A percentile compares a stretch with the other conserved stretches of the same genome.
Evolutionary conservation across 2,797 vertebrate genomes (phyloP).

Genomic region (Schizopygopsis pylzovi): DNA sequence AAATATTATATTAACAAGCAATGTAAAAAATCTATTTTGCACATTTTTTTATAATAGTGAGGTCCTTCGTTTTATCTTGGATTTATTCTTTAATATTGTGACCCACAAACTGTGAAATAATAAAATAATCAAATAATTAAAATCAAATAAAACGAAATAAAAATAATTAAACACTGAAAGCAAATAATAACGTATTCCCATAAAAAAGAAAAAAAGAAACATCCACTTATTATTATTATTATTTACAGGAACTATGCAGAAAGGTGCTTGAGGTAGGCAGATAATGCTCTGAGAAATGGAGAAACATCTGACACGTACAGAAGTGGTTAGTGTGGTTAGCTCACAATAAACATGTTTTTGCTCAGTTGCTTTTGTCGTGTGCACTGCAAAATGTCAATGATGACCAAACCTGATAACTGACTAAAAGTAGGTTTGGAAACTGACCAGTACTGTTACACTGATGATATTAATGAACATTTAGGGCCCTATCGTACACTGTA

Average conservation of each 20-base stretch:
- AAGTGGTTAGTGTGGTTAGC: constrained; percentile 49
- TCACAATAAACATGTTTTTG: constrained; percentile 48
- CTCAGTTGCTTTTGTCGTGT: not conserved
- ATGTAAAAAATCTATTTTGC: not conserved
- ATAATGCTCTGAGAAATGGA: constrained; percentile 27
- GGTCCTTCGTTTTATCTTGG: not conserved
- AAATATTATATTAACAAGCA: not conserved
- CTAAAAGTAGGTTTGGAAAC: not conserved
- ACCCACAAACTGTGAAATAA: not conserved
- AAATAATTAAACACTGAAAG: not conserved
- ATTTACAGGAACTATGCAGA: constrained; percentile 1
- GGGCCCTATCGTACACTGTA: too few relatives aligned
- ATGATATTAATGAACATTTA: not conserved
- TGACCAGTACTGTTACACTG: not conserved
- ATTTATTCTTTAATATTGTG: not conserved
- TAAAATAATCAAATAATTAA: not conserved
- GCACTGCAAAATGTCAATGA: constrained; percentile 1
- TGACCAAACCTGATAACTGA: constrained; percentile 30
- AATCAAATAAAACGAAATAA: too few relatives aligned
- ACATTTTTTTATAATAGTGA: not conserved
- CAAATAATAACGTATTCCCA: constrained; percentile 10
- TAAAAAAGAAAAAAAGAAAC: not conserved
- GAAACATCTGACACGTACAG: not conserved
- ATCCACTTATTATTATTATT: not conserved
- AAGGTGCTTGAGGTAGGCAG: not conserved